These are phyloP conservation scores for Clavelina lepadiformis DNA, from an alignment of 23 tunicate genomes.

Conservation along the genomic window DNA sequence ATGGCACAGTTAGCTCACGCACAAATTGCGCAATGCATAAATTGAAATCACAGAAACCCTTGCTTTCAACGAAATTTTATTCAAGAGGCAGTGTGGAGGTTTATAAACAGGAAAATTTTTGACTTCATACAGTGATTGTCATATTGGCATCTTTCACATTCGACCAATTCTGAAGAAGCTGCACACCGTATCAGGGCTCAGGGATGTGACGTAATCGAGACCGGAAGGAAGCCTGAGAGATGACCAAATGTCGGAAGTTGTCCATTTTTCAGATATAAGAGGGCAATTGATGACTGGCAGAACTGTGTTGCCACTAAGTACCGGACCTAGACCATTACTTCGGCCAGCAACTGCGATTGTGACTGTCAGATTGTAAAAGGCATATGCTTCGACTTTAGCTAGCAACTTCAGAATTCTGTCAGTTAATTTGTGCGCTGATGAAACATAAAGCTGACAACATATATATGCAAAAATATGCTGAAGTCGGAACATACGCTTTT, in stretches of 20 bases:
- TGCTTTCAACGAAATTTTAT: no score
- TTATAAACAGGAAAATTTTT: no score
- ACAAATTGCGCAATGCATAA: no score
- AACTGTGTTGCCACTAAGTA: constrained; percentile 64
- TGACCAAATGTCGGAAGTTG: constrained; percentile 75
- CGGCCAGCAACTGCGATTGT: constrained; percentile 90
- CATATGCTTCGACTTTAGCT: constrained; percentile 51
- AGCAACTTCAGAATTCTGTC: constrained; percentile 48
- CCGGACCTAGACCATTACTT: constrained; percentile 93
- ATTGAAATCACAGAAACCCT: no score
- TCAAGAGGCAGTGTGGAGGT: no score
- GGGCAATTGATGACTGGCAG: constrained; percentile 91
- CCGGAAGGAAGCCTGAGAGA: constrained; percentile 89
- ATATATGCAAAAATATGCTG: no score
- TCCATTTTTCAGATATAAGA: constrained; percentile 60
- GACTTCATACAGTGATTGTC: no score
- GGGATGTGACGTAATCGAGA: constrained; percentile 64
- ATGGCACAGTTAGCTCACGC: no score
- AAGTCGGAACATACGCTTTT: no score
- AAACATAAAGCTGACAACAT: constrained; percentile 41
- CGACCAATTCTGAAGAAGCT: constrained; percentile 46
- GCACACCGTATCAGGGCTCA: constrained; percentile 55
- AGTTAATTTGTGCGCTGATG: constrained; percentile 86
- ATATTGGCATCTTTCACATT: constrained; percentile 30
- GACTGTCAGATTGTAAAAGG: constrained; percentile 40